Evolutionary conservation across 2,888 invertebrate species (phyloP).

Genomic region (Palloptera scutellata): DNA sequence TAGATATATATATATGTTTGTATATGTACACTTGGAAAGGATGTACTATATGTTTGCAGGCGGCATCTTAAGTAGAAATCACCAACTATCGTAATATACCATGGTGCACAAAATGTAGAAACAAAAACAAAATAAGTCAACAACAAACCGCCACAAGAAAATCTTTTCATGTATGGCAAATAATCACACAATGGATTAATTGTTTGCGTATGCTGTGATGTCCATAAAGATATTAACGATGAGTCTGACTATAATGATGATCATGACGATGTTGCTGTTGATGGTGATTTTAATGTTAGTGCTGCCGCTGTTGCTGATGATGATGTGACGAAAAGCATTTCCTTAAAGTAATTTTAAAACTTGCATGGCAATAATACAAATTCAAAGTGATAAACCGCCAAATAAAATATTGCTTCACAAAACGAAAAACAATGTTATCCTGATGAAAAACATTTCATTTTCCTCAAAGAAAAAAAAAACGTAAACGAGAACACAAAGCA

Average conservation of each 20-base stretch:
- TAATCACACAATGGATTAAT: slow-evolving; percentile 18
- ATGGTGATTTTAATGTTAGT: background rate
- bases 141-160: background rate
- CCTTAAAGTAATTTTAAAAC: background rate
- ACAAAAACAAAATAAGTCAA: background rate
- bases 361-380: background rate
- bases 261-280: background rate
- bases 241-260: background rate
- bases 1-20: too few species aligned
- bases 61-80: too few species aligned
- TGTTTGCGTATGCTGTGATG: slow-evolving; percentile 12
- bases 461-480: too few species aligned
- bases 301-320: background rate
- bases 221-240: background rate
- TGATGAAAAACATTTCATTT: slow-evolving; percentile 19
- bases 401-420: background rate
- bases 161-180: too few species aligned
- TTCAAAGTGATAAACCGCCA: background rate
- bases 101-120: background rate
- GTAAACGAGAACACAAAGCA: too few species aligned
- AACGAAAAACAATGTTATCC: background rate
- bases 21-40: too few species aligned
- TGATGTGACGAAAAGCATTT: slow-evolving; percentile 3
- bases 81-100: too few species aligned
- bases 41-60: too few species aligned